A percentile compares a stretch with the other conserved stretches of the same genome.
phyloP scores from a whole-genome alignment of 2,797 vertebrate species.

The Enteromius trimaculatus region DNA sequence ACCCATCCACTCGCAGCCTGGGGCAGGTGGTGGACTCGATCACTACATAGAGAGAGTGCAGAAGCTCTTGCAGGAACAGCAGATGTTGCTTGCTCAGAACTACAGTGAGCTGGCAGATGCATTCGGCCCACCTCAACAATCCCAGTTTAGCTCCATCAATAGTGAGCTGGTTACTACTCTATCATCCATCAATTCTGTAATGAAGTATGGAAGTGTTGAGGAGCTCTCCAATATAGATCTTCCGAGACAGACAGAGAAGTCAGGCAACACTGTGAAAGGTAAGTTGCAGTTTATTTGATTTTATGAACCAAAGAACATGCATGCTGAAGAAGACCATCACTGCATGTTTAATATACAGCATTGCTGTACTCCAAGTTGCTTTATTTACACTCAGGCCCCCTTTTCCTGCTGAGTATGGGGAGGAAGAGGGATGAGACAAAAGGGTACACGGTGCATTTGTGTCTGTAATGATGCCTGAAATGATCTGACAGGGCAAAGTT shows the following conservation, averaged over 20 bases:
- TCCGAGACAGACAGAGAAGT: conserved; percentile 66
- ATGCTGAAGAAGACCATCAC: background rate
- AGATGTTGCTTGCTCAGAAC: conserved; percentile 93
- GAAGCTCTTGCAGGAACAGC: conserved; percentile 94
- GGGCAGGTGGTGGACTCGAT: conserved; percentile 80
- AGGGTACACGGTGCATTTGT: conserved; percentile 58
- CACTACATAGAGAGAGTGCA: conserved; percentile 96
- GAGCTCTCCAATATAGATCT: conserved; percentile 76
- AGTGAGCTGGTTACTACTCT: conserved; percentile 94
- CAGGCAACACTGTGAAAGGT: conserved; percentile 66
- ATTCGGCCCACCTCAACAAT: conserved; percentile 90
- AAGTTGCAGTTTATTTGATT: conserved; percentile 48
- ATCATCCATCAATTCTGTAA: conserved; percentile 91
- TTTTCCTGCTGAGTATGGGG: conserved; percentile 18
- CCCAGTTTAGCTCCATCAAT: conserved; percentile 95
- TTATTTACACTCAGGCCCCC: conserved; percentile 37
- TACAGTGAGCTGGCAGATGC: conserved; percentile 94
- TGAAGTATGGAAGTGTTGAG: conserved; percentile 88
- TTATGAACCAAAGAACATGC: background rate
- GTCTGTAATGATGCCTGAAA: conserved; percentile 67
- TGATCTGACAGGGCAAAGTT: conserved; percentile 71
- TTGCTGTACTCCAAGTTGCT: conserved; percentile 22
- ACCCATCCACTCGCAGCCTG: conserved; percentile 55
- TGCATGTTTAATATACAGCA: background rate
- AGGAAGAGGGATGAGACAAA: conserved; percentile 24